Conservation (phyloP, 2,888 invertebrate species). For the Teinopalpus imperialis region DNA sequence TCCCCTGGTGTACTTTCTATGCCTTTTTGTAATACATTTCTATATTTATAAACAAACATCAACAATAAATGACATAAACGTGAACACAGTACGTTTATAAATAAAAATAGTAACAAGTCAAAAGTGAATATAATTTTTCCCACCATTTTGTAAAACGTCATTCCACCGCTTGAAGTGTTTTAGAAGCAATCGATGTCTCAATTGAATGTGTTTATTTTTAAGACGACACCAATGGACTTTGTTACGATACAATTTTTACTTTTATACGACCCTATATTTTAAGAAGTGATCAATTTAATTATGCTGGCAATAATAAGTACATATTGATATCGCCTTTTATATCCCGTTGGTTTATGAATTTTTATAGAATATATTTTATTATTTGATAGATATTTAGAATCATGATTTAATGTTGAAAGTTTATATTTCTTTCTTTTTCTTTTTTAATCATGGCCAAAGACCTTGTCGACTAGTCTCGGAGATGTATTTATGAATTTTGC, state of each 20-base stretch:
- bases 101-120: no score
- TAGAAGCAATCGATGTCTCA: background rate
- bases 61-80: no score
- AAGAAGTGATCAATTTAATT: constrained; percentile 26
- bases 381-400: constrained; percentile 18
- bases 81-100: background rate
- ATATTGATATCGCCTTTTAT: constrained; percentile 24
- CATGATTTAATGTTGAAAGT: constrained; percentile 1
- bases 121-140: background rate
- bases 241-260: constrained; percentile 39
- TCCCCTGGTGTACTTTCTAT: background rate
- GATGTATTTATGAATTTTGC: constrained; percentile 60
- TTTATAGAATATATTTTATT: constrained; percentile 23
- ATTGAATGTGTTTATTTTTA: constrained; percentile 1
- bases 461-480: constrained; percentile 68
- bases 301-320: constrained; percentile 37
- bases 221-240: constrained; percentile 14
- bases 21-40: constrained; percentile 4
- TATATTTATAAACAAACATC: no score
- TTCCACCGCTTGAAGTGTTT: background rate
- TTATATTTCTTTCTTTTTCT: constrained; percentile 24
- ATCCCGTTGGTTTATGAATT: constrained; percentile 17
- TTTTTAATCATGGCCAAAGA: constrained; percentile 70
- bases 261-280: constrained; percentile 42
- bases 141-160: constrained; percentile 12